phyloP scores from a whole-genome alignment of 2,888 invertebrate genomes.

The Cynaeus angustus region DNA sequence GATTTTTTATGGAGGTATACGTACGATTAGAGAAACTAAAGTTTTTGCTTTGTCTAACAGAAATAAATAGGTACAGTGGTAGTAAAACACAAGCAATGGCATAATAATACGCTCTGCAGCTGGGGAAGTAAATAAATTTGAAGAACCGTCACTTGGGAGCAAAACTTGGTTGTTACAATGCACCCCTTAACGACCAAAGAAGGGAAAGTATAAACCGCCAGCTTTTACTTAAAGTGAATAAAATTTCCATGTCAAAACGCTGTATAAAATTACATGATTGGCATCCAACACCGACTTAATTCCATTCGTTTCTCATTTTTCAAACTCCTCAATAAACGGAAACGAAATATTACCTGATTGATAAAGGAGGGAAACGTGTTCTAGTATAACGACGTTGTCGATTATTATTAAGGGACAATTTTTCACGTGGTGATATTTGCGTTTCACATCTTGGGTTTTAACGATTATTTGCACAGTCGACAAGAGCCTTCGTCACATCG shows the following conservation, averaged over 20 bases:
- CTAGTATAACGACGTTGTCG: not conserved
- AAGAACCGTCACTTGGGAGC: conserved; percentile 16
- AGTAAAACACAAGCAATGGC: conserved; percentile 13
- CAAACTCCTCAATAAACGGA: not conserved
- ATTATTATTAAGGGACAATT: conserved; percentile 21
- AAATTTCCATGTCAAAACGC: conserved; percentile 15
- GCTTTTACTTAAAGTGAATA: conserved; percentile 5
- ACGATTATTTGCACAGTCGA: conserved; percentile 41
- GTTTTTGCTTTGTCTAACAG: not conserved
- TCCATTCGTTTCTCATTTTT: conserved; percentile 6
- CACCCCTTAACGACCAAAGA: conserved; percentile 11
- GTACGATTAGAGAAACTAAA: not conserved
- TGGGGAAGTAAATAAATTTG: conserved; percentile 31
- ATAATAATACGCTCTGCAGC: conserved; percentile 23
- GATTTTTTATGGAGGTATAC: too few species aligned
- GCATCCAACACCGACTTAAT: conserved; percentile 8
- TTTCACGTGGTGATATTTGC: conserved; percentile 17
- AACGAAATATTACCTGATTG: conserved; percentile 1
- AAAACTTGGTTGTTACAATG: conserved; percentile 14
- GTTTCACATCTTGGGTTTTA: conserved; percentile 29
- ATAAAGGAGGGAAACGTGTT: conserved; percentile 9
- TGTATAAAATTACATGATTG: conserved; percentile 8
- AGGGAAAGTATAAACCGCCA: conserved; percentile 5
- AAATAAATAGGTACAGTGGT: conserved; percentile 14
- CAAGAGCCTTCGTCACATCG: conserved; percentile 34